These are phyloP conservation scores for Nothobranchius kuhntae DNA, from an alignment of 2,113 vertebrate genomes.

Conservation along the genomic window DNA sequence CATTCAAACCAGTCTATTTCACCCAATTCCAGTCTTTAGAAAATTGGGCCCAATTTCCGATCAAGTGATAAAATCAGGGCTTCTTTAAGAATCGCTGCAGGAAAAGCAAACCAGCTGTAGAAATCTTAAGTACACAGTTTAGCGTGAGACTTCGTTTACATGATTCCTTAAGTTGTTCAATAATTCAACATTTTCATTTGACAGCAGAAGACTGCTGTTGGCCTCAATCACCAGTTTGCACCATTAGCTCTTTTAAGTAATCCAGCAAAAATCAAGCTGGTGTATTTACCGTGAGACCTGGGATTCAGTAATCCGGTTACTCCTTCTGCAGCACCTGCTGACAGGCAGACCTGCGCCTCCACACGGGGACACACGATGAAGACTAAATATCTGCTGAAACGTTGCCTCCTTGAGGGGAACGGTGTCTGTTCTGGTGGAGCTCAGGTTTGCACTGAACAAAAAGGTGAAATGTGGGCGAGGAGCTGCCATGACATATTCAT, in stretches of 20 bases:
- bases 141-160: constrained; percentile 20
- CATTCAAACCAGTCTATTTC: too few species aligned
- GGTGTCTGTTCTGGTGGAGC: constrained; percentile 21
- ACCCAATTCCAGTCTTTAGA: too few species aligned
- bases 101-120: constrained; percentile 15
- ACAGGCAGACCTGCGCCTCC: constrained; percentile 26
- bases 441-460: constrained; percentile 30
- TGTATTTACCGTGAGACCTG: constrained; percentile 20
- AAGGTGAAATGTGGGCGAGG: constrained; percentile 32
- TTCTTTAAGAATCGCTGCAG: not conserved
- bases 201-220: constrained; percentile 32
- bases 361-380: constrained; percentile 21
- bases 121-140: constrained; percentile 9
- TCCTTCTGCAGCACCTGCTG: constrained; percentile 13
- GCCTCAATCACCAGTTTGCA: constrained; percentile 12
- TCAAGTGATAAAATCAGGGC: too few species aligned
- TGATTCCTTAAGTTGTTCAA: constrained; percentile 40
- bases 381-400: constrained; percentile 48
- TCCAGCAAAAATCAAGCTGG: constrained; percentile 11
- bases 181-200: constrained; percentile 52
- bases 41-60: too few species aligned
- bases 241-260: constrained; percentile 31
- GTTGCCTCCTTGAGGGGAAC: constrained; percentile 22
- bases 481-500: constrained; percentile 26
- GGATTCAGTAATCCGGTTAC: constrained; percentile 27